Conservation (phyloP, 2,888 invertebrate genomes). For the Mycalesis mineus region DNA sequence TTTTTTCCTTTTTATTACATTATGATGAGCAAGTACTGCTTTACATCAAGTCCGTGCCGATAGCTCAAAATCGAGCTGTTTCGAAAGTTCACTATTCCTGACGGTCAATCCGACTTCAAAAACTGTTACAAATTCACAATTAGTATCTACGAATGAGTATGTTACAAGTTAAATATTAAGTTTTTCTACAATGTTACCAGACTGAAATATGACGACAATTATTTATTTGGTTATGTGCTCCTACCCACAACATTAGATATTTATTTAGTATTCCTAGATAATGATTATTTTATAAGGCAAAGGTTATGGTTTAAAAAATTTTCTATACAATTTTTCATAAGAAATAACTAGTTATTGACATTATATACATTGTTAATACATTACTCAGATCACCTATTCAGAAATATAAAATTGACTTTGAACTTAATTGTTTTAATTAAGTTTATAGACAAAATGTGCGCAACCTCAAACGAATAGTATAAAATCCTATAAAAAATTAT, state of each 20-base stretch:
- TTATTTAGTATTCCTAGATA: too few relatives aligned
- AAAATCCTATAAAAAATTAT: neutral
- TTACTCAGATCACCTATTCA: neutral
- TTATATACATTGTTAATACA: neutral
- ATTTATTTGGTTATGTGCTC: too few relatives aligned
- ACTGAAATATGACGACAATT: neutral
- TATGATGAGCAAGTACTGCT: conserved; percentile 62
- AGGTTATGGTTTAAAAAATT: too few relatives aligned
- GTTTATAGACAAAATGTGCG: neutral
- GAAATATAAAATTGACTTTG: too few relatives aligned
- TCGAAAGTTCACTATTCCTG: neutral
- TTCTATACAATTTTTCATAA: too few relatives aligned
- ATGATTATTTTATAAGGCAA: too few relatives aligned
- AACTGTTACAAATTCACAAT: neutral
- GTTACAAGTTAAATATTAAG: neutral
- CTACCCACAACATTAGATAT: neutral
- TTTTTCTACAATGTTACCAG: neutral
- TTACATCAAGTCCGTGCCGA: conserved; percentile 69
- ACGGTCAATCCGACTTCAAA: neutral
- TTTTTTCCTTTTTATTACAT: conserved; percentile 32
- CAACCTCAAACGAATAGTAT: neutral
- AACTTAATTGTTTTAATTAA: too few relatives aligned
- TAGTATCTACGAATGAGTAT: neutral
- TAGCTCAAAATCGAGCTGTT: conserved; percentile 13
- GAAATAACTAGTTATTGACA: neutral